Base-by-base conservation (phyloP, 2,888 invertebrate species). In the Eumerus sabulonum region DNA sequence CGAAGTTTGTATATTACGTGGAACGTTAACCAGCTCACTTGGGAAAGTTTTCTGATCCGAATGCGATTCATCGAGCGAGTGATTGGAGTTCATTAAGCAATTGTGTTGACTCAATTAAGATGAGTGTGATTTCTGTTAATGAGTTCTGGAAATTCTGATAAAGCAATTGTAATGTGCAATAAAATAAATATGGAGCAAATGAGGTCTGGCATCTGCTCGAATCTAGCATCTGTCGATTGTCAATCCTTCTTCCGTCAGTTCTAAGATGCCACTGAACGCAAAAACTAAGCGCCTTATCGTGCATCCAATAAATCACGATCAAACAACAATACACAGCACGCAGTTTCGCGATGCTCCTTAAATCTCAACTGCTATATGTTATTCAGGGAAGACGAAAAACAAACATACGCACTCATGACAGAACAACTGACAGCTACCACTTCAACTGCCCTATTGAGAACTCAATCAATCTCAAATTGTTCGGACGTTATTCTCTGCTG, bases 401-500 rank as follows among this genome's bases (percentile, higher is more conserved):
- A 54, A 56, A 54, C 45, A 38, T 17, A 35, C 17, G 48, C 64
- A 66, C 66, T 53, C 77, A 77, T 77, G 77, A 72, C 77, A 77
- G 57, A n/a, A 67, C 67, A 77, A 77, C 73, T 77, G 77, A 77
- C 77, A 77, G 77, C 67, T 77, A 72, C 77, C 77, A 77, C 77
- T 77, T 77, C 67, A 77, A 72, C 70, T 67, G 72, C 42, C 60
- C 64, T 67, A 77, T 77, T 77, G 77, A 77, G 67, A 72, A 67
- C 73, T 77, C 77, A 77, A 77, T 77, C 77, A 77, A 77, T 77
- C 77, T 63, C 67, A 72, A 77, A 77, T 77, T 77, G 77, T 77
- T 77, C 67, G 77, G 77, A 77, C 77, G 72, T 77, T 77, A 72
- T 77, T 77, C 72, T 67, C 27, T 50, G 56, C 54, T 38, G n/a